Base-by-base conservation (phyloP, 2,797 vertebrate species). In the Anolis apletophallus region DNA sequence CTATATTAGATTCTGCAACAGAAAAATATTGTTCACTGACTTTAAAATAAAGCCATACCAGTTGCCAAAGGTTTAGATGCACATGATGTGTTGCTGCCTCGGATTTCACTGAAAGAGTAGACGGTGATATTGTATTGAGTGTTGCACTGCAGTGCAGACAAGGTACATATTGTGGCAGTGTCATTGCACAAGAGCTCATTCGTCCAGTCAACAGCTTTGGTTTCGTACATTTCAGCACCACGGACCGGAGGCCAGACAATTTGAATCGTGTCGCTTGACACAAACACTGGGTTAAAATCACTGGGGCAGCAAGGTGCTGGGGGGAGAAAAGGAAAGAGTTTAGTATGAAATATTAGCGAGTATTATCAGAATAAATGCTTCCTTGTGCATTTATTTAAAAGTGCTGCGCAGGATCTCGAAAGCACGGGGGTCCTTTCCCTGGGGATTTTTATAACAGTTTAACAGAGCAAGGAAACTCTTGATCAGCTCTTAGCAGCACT, bases 231-330 rank as follows among this genome's bases (percentile, higher is more conserved):
- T 83, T 98, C 97, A 0, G 98, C 98, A 46, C 98, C 98, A 2
- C 97, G 97, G 1, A 96, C 97, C 0, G 96, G 91, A 16, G 89
- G 93, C 98, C 98, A 99, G 29, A 34, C 93, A 32, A 98, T 96
- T 93, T 97, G 96, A 87, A 98, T 88, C 0, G 97, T 98, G 93
- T 98, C 97, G 0, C 96, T 91, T 21, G 97, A 97, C 81, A 97
- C 95, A 3, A 89, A 69, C 10, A 94, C 96, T 2, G 97, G 92
- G 0, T 92, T 93, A 10, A 98, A 93, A 54, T 93, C 91, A 12
- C 94, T 94, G 13, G 98, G 98, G 93, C 98, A 99, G 73, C 99
- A 99, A 1, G 98, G 98, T 67, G 98, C 98, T 99, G 94, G 84
- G 85, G 88, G 85, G 3, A 88, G 68, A 82, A 57, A 34, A 21